phyloP scores from a whole-genome alignment of 2,113 vertebrate genomes.

The Oreotrochilus melanogaster region DNA sequence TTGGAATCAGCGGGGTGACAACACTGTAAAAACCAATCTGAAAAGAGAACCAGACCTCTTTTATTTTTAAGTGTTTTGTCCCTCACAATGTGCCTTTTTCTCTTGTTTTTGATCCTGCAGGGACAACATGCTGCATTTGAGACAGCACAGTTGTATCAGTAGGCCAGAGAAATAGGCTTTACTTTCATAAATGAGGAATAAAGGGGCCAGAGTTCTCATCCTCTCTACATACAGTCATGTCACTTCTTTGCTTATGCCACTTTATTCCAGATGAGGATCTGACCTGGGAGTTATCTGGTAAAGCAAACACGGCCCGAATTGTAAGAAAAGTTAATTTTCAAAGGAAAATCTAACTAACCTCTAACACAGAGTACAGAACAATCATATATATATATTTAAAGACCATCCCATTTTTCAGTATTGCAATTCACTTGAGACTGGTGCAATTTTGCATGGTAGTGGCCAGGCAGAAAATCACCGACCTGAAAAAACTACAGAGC shows the following conservation, averaged over 20 bases:
- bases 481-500: slow-evolving; percentile 50
- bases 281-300: not conserved
- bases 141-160: not conserved
- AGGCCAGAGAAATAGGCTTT: not conserved
- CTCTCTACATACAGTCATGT: not conserved
- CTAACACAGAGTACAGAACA: not conserved
- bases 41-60: not conserved
- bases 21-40: not conserved
- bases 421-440: not conserved
- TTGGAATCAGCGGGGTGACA: not conserved
- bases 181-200: not conserved
- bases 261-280: not conserved
- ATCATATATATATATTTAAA: not conserved
- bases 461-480: slow-evolving; percentile 37
- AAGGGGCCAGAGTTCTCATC: not conserved
- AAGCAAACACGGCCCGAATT: not conserved
- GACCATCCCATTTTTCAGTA: not conserved
- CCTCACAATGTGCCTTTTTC: not conserved
- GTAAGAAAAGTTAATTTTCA: not conserved
- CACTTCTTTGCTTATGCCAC: not conserved
- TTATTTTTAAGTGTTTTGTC: not conserved
- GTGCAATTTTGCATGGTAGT: not conserved
- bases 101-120: not conserved
- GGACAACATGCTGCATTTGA: not conserved
- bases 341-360: not conserved